Conservation (phyloP, 2,113 vertebrate genomes). For the Cochlearius cochlearius region DNA sequence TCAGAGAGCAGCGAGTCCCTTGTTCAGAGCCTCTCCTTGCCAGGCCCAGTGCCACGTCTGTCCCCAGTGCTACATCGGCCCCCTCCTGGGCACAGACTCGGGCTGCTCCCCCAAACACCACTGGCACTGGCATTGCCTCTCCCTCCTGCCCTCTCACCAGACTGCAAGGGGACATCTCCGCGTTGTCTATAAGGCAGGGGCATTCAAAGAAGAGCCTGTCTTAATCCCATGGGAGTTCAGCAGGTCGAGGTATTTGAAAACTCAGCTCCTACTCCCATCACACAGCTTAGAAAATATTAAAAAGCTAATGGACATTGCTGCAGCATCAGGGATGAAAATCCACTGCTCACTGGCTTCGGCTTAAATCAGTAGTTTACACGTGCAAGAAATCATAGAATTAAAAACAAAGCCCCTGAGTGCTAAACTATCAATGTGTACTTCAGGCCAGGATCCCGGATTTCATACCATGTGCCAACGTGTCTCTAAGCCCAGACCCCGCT, state of each 20-base stretch:
- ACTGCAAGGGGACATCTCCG: neutral
- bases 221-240: neutral
- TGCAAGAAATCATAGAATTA: neutral
- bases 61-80: neutral
- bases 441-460: neutral
- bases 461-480: rapidly evolving
- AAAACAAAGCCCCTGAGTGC: neutral
- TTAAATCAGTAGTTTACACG: neutral
- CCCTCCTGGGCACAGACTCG: neutral
- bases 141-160: neutral
- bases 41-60: neutral
- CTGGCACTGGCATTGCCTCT: neutral
- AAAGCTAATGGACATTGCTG: neutral
- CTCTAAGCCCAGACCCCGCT: neutral
- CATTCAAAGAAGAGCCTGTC: neutral
- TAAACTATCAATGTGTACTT: neutral
- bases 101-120: neutral
- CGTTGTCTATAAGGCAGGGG: neutral
- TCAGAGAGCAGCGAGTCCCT: neutral
- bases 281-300: neutral
- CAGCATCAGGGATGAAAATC: neutral
- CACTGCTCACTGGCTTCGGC: neutral
- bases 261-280: neutral
- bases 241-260: neutral
- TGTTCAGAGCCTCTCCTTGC: neutral